Percentiles rank a stretch among this genome's conserved stretches.
Evolutionary conservation across 2,113 vertebrate species (phyloP).

Genomic region (Monopterus albus): DNA sequence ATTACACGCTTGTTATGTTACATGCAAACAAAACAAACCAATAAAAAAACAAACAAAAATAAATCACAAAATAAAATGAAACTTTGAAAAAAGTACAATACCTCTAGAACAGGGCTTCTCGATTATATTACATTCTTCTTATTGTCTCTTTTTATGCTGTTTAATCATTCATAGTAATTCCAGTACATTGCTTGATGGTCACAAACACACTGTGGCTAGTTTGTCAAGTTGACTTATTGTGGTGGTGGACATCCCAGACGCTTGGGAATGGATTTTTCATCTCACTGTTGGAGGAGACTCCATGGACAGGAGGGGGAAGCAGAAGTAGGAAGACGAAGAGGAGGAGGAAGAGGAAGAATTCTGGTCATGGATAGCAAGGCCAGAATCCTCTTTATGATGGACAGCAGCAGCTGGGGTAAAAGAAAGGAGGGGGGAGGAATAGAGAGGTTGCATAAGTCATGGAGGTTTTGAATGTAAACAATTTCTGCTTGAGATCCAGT

Average conservation of each 20-base stretch:
- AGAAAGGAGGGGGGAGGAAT: not conserved
- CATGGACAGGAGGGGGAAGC: constrained; percentile 54
- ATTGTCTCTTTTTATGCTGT: constrained; percentile 68
- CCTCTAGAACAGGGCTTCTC: constrained; percentile 77
- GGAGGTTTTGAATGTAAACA: constrained; percentile 67
- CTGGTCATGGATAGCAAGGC: constrained; percentile 26
- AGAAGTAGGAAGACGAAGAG: constrained; percentile 65
- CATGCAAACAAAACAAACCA: constrained; percentile 72
- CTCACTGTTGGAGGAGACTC: constrained; percentile 71
- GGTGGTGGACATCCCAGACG: constrained; percentile 35
- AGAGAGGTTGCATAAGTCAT: constrained; percentile 64
- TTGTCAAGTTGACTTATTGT: constrained; percentile 46
- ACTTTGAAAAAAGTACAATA: constrained; percentile 72
- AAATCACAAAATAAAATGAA: constrained; percentile 61
- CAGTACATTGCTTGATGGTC: constrained; percentile 65
- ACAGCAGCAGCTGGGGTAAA: constrained; percentile 69
- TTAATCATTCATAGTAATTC: constrained; percentile 65
- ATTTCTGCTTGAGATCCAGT: constrained; percentile 52
- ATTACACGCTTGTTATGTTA: constrained; percentile 70
- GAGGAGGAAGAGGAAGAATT: constrained; percentile 67
- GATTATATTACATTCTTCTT: constrained; percentile 86
- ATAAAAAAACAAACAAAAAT: constrained; percentile 51
- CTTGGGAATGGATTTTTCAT: constrained; percentile 53
- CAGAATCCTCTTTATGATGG: constrained; percentile 63
- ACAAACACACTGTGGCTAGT: constrained; percentile 36